Evolutionary conservation across 1,140 invertebrate species (phyloP), one percentile per base, ranked within the genome.

Genomic region (Goniozus legneri): DNA sequence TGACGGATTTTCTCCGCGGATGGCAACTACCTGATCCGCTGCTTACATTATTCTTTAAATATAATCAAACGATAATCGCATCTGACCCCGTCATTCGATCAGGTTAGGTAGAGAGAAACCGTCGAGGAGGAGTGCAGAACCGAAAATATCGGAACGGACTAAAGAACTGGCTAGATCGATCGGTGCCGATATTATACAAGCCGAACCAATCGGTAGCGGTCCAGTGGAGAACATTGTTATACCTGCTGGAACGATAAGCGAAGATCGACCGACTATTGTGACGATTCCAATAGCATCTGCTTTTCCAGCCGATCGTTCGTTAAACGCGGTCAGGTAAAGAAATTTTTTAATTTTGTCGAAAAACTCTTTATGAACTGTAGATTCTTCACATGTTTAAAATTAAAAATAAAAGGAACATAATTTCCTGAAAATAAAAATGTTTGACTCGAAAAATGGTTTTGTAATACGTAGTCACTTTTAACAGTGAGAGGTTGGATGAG

Each of bases 121-220:
- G 8, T 16, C 33, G 4, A 46, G 31, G 34, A 16, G 18, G 18
- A 4, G 24, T 22, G 22, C 16, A 1, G 40, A 24, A 38, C 39
- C 38, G 7, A 0, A 18, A 7, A 32, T 67, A 14, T 18, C 56
- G 0, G 53, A 47, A 22, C 54, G 52, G 12, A 64, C 62, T 2
- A 32, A 14, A 8, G 55, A 67, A 30, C 36, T 65, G 8, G 65
- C 65, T 3, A 57, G 33, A 35, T 35, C 52, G 0, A 65, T 66
- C 48, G 58, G 65, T 15, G 67, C 67, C 0, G 60, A 69, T 2
- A 45, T 69, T n/a, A 37, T 69, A 3, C 62, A 60, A 16, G 65
- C 67, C 1, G 58, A 65, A 10, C 56, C 65, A 1, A 33, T 69
- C 1, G 56, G 56, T 14, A 43, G 43, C 13, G 65, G 65, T 1